Conservation (phyloP, 2,888 invertebrate species). For the Phasia obesa region DNA sequence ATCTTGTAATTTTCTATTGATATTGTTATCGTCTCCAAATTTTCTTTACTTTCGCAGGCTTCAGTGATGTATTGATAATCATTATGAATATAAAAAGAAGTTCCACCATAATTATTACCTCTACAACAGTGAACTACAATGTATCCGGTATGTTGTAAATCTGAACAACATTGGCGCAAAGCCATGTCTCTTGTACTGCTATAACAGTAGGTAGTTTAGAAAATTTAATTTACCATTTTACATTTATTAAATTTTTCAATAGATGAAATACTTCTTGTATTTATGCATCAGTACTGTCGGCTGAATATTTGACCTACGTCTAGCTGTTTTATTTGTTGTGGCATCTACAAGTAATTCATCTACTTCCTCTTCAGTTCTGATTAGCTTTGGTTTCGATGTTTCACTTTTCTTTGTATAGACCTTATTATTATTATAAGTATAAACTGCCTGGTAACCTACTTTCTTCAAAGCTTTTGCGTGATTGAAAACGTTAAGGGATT, state of each 20-base stretch:
- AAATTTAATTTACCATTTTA: not conserved
- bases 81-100: not conserved
- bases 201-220: not conserved
- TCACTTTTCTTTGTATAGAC: not conserved
- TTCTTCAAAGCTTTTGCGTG: not conserved
- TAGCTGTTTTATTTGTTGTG: not conserved
- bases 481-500: not conserved
- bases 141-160: not conserved
- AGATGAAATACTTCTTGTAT: not conserved
- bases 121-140: not conserved
- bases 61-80: too few species aligned
- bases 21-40: too few species aligned
- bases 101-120: not conserved
- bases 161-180: not conserved
- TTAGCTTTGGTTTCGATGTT: not conserved
- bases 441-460: not conserved
- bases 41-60: too few species aligned
- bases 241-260: constrained; percentile 1
- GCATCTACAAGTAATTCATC: not conserved
- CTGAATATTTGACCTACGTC: not conserved
- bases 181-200: not conserved
- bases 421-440: too few species aligned
- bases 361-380: not conserved
- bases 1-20: not conserved
- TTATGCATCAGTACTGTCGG: too few species aligned